Conservation (phyloP, 2,888 invertebrate genomes). For the Xestia ashworthii region DNA sequence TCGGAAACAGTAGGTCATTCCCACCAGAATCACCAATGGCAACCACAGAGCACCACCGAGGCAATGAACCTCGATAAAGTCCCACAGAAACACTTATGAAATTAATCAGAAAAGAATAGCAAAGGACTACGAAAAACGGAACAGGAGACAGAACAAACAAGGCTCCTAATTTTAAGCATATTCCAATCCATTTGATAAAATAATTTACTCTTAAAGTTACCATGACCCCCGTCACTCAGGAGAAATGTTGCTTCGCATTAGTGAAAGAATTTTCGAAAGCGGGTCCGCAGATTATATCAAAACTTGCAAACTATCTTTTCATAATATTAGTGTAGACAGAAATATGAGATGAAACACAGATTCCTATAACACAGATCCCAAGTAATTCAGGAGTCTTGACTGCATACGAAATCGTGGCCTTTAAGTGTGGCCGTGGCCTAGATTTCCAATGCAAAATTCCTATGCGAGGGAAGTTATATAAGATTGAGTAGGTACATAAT, state of each 20-base stretch:
- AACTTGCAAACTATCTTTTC: neutral
- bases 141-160: too few relatives aligned
- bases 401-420: constrained; percentile 8
- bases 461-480: constrained; percentile 19
- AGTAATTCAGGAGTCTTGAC: constrained; percentile 12
- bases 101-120: too few relatives aligned
- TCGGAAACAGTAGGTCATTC: too few relatives aligned
- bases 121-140: too few relatives aligned
- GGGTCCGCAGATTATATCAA: neutral
- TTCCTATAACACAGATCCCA: neutral
- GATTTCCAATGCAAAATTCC: constrained; percentile 27
- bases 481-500: constrained; percentile 3
- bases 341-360: neutral
- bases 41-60: too few relatives aligned
- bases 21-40: too few relatives aligned
- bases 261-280: neutral
- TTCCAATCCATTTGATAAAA: too few relatives aligned
- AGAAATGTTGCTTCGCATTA: neutral
- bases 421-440: constrained; percentile 5
- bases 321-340: neutral
- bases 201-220: too few relatives aligned
- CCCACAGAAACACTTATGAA: too few relatives aligned
- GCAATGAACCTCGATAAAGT: too few relatives aligned
- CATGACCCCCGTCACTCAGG: too few relatives aligned
- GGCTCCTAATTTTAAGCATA: too few relatives aligned